Base-by-base conservation (phyloP, 2,797 vertebrate genomes). In the Chromobotia macracanthus region DNA sequence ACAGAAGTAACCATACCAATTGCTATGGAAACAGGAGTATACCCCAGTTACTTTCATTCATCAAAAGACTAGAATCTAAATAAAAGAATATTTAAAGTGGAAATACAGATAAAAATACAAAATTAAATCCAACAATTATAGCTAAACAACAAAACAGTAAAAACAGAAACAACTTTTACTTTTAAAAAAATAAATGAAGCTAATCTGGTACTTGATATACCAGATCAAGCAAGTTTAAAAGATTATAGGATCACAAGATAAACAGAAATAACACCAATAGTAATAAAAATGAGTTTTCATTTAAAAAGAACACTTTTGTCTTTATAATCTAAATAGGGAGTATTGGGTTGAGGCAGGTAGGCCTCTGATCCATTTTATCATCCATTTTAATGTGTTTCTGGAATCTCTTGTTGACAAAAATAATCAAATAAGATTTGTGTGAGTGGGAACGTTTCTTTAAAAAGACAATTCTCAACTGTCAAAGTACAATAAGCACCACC, bases 221-320 rank as follows among this genome's bases (percentile, higher is more conserved):
- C 28, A 28, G 65, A 56, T 28, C n/a, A 72, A 76, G 50, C 19
- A 67, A 7, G 64, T 56, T 66, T 55, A 70, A 74, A 74, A 44
- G 19, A 65, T 0, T n/a, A n/a, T n/a, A n/a, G 35, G 44, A 63
- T 28, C 2, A 28, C 4, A 28, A 1, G 31, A 38, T 19, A 55
- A 67, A 76, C 13, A 67, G 31, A 66, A 76, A 76, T 46, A 58
- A 38, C 31, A 75, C 28, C 9, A 18, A 41, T 8, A 56, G 35
- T 19, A 68, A 58, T 46, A 48, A 46, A n/a, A 53, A 76, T 3
- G 0, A 15, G 31, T 31, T 31, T 31, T 31, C 5, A 31, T 31
- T 31, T 31, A 31, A 31, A 31, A 3, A 31, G 31, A 61, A 56
- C 9, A 19, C 50, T 71, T 18, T 5, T 38, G 21, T 31, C 31